Percentiles rank a stretch among this genome's conserved stretches.
Conservation (phyloP, 2,888 invertebrate species). For the Himalopsyche anomala region DNA sequence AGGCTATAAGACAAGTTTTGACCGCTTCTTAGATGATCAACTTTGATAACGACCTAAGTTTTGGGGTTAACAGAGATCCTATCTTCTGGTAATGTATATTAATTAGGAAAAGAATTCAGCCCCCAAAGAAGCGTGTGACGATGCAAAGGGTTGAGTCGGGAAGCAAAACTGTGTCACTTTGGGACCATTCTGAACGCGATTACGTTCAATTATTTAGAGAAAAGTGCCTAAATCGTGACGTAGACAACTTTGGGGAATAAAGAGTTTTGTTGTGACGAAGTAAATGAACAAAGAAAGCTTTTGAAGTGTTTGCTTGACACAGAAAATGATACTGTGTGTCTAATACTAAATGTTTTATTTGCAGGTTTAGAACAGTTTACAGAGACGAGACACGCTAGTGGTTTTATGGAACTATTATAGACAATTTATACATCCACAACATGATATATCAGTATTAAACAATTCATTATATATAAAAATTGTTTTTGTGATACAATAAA, state of each 20-base stretch:
- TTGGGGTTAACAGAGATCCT: conserved; percentile 41
- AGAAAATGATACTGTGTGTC: neutral
- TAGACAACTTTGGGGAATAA: neutral
- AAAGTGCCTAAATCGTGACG: conserved; percentile 23
- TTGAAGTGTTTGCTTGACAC: neutral
- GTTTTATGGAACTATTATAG: no score
- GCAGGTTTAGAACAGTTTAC: no score
- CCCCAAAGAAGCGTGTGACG: conserved; percentile 18
- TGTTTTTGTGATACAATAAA: no score
- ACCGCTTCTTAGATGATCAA: conserved; percentile 34
- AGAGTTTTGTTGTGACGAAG: conserved; percentile 12
- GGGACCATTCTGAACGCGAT: conserved; percentile 37
- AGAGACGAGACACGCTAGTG: no score
- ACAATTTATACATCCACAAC: no score
- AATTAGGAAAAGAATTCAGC: conserved; percentile 40
- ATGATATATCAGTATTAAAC: no score
- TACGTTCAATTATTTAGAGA: conserved; percentile 40
- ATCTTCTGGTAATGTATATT: conserved; percentile 43
- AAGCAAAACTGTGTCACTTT: conserved; percentile 41
- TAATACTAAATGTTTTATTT: no score
- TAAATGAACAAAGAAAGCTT: conserved; percentile 22
- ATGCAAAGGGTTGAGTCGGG: conserved; percentile 10
- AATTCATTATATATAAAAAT: no score
- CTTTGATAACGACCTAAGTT: conserved; percentile 33
- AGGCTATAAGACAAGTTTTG: conserved; percentile 34